phyloP scores from a whole-genome alignment of 2,888 invertebrate species.

The Apodemia mormo region DNA sequence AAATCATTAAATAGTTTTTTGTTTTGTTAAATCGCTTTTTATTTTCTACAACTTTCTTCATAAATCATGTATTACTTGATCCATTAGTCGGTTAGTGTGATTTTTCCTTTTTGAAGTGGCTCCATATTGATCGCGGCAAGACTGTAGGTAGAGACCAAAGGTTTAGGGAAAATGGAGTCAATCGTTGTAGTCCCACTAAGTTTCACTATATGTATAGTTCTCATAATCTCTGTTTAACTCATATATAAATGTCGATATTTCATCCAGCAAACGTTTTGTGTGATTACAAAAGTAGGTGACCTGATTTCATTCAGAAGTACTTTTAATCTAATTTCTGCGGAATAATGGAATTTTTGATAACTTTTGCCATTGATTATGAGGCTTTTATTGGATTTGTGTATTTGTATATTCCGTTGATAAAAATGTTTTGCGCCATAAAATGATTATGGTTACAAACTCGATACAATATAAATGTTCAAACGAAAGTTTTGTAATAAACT shows the following conservation, averaged over 20 bases:
- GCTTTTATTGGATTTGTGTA: neutral
- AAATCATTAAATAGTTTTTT: no score
- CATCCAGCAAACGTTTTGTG: neutral
- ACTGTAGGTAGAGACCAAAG: no score
- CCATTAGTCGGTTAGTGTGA: no score
- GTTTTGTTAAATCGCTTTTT: no score
- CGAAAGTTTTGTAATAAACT: neutral
- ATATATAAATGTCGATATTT: neutral
- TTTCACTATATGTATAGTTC: no score
- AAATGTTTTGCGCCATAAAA: neutral
- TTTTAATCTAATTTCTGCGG: slow-evolving; percentile 14
- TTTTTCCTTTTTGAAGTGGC: no score
- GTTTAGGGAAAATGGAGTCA: no score
- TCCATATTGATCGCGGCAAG: no score
- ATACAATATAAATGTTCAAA: neutral
- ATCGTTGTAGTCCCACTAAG: no score
- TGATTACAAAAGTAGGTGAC: slow-evolving; percentile 2
- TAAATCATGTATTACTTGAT: no score
- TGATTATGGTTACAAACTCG: no score
- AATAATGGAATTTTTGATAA: slow-evolving; percentile 1
- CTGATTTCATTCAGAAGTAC: slow-evolving; percentile 11
- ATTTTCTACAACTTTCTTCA: no score
- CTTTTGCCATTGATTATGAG: neutral
- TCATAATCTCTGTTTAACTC: neutral
- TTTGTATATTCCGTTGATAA: neutral